These are phyloP conservation scores for Poliocrania exsul DNA, from an alignment of 2,797 vertebrate genomes.

Conservation along the genomic window DNA sequence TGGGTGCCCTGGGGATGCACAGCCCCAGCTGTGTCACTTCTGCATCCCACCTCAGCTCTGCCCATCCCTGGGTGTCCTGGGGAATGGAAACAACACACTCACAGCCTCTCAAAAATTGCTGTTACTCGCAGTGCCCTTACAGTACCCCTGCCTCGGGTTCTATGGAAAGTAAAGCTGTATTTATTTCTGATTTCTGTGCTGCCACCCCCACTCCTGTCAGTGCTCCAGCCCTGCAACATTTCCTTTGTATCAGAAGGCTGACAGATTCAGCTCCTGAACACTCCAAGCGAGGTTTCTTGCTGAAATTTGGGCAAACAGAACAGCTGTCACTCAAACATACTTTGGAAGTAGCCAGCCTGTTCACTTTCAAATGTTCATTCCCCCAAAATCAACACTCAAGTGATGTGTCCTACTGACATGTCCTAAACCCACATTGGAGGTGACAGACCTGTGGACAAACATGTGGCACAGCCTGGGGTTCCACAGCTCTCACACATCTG, in stretches of 20 bases:
- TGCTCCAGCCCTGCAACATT: neutral
- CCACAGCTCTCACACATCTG: neutral
- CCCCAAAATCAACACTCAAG: conserved; percentile 15
- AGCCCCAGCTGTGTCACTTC: neutral
- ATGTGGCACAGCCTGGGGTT: neutral
- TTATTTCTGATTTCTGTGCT: conserved; percentile 20
- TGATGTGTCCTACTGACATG: neutral
- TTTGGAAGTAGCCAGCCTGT: conserved; percentile 20
- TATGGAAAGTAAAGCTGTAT: neutral
- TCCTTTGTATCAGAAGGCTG: conserved; percentile 46
- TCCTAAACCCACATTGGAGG: neutral
- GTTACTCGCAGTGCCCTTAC: neutral
- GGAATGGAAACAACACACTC: neutral
- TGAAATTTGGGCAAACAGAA: conserved; percentile 28
- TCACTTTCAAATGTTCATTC: conserved; percentile 26
- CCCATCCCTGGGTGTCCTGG: accelerated
- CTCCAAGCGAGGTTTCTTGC: neutral
- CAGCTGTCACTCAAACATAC: conserved; percentile 44
- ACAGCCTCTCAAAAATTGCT: neutral
- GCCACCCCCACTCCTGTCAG: neutral
- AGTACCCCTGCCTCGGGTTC: neutral
- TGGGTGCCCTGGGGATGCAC: neutral
- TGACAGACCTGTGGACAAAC: neutral
- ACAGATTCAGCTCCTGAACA: conserved; percentile 46
- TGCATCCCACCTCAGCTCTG: neutral